Base-by-base conservation (phyloP, 2,113 vertebrate genomes). In the Oncorhynchus nerka region DNA sequence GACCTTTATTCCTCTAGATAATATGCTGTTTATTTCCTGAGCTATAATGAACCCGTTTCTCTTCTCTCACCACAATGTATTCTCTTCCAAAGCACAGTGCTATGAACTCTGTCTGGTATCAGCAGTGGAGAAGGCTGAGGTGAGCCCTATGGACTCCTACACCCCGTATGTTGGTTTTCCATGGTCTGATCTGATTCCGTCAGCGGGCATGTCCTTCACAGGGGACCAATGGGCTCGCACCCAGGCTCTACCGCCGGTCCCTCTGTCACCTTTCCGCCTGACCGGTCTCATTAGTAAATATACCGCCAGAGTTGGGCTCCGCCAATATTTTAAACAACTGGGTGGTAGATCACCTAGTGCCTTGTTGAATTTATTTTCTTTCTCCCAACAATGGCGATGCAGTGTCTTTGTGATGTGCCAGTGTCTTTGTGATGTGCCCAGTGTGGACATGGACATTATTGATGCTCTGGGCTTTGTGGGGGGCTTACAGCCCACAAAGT, bases 211-310 rank as follows among this genome's bases (percentile, higher is more conserved):
- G 70, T 73, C 69, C 68, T 68, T 51, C 76, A 65, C 64, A 73
- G 81, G 70, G 16, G 75, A 75, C 45, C 59, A 32, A 48, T 39
- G 13, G 62, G 65, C 32, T 20, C 4, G 51, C 28, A 28, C 19
- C 30, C 28, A 24, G 24, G 20, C 68, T 78, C 70, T 64, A 45
- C 55, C 28, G 19, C 67, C 0, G 32, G 28, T 68, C 69, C 74
- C 48, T 55, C 73, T 70, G 70, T 73, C 79, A 78, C 79, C 82
- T 77, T 59, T 79, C 68, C 57, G 64, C 76, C 70, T 57, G 64
- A 67, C 39, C 77, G 74, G 73, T 71, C 74, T 26, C 32, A 79
- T 76, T 73, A 49, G 69, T 62, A 81, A 79, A 86, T 79, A 81
- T 79, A 81, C 65, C 61, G 59, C 79, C 66, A 64, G 72, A 70